Base-by-base conservation (phyloP, 1,140 invertebrate genomes). In the Drosophila navojoa region DNA sequence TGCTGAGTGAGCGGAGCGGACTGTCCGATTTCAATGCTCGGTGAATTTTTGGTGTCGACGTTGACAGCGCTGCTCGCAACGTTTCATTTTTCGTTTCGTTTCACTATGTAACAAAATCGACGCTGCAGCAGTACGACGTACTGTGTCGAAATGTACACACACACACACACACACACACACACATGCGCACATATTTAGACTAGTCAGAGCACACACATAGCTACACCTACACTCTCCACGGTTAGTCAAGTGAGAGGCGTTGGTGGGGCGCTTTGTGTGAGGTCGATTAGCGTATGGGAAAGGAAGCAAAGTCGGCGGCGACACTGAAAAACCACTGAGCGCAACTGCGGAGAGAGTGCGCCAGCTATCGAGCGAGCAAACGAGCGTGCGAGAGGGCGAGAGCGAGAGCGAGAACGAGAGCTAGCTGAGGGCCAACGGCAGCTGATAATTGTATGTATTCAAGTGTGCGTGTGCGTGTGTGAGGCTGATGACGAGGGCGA, bases 61-160 rank as follows among this genome's bases (percentile, higher is more conserved):
- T 63, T 38, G 38, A 58, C 81, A 58, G 81, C 75, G 77, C 81
- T 61, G 77, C 64, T 49, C 29, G 53, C 57, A 66, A 69, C 68
- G 68, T 81, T 86, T 86, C 81, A 86, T 15, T 77, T 85, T 79
- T 73, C 81, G 66, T 78, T 80, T 80, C 58, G 71, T 74, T 74
- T 70, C 71, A 63, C 67, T 60, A 66, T 76, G 77, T 77, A 77
- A 52, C 52, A 32, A 59, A 54, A 52, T 40, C 59, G 29, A 67
- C 50, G 55, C 32, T 38, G 59, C 58, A 42, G 57, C 50, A 42
- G 47, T 10, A 45, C 47, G 64, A 45, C 47, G 58, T 52, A 61
- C 49, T 52, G 44, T 70, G 73, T 57, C 73, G 69, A 76, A 76
- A 76, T 61, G 72, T 66, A 42, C 47, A 27, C 57, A 72, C 38